Evolutionary conservation across 2,888 invertebrate species (phyloP).

Genomic region (Melolontha melolontha): DNA sequence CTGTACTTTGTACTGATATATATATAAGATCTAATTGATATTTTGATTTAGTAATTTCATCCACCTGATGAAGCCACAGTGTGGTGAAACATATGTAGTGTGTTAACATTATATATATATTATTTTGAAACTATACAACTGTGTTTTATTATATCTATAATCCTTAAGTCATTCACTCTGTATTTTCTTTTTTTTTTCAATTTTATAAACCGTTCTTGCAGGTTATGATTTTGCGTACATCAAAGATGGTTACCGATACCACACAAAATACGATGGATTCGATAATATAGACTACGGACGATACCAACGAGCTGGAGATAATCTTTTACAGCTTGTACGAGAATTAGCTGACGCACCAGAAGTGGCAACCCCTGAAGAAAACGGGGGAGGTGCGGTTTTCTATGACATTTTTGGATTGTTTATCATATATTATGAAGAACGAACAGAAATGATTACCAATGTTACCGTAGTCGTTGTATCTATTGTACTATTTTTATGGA

Average conservation of each 20-base stretch:
- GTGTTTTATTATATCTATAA: too few relatives aligned
- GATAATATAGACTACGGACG: slow-evolving; percentile 70
- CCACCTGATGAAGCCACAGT: too few relatives aligned
- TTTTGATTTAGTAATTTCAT: too few relatives aligned
- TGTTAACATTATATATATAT: too few relatives aligned
- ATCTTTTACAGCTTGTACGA: slow-evolving; percentile 68
- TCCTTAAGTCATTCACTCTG: too few relatives aligned
- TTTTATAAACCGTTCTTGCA: slow-evolving; percentile 47
- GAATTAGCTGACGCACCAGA: slow-evolving; percentile 60
- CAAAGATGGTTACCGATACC: slow-evolving; percentile 75
- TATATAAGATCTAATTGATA: too few relatives aligned
- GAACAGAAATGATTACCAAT: slow-evolving; percentile 44
- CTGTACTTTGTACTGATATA: too few relatives aligned
- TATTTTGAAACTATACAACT: too few relatives aligned
- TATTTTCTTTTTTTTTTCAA: slow-evolving; percentile 16
- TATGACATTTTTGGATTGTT: slow-evolving; percentile 57
- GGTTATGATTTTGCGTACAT: slow-evolving; percentile 75
- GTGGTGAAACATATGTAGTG: too few relatives aligned
- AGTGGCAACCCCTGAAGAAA: slow-evolving; percentile 51
- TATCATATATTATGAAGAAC: slow-evolving; percentile 54
- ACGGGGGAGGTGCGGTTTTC: slow-evolving; percentile 53
- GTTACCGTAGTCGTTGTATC: slow-evolving; percentile 50
- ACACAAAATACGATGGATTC: slow-evolving; percentile 71
- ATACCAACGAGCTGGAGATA: slow-evolving; percentile 74
- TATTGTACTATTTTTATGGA: slow-evolving; percentile 47